These are phyloP conservation scores for Siniperca obscura DNA, from an alignment of 2,797 vertebrate genomes.

Conservation along the genomic window DNA sequence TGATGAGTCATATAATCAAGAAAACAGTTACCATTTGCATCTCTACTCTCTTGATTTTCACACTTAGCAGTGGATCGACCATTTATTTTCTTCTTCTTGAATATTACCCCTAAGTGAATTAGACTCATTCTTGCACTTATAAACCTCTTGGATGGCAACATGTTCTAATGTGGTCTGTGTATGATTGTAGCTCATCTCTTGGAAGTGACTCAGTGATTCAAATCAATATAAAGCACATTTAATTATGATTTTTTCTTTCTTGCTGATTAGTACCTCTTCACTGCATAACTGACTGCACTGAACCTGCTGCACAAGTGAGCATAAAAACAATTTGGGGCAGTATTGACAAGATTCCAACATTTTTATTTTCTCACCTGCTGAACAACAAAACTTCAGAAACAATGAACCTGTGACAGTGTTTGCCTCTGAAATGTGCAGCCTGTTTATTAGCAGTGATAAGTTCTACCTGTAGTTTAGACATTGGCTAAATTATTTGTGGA, in stretches of 20 bases:
- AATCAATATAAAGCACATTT: conserved; percentile 20
- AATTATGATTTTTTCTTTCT: conserved; percentile 1
- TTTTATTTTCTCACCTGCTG: conserved; percentile 33
- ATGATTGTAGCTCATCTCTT: conserved; percentile 1
- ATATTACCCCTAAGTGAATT: neutral
- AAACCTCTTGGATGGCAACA: neutral
- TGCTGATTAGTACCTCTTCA: neutral
- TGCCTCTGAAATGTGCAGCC: conserved; percentile 27
- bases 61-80: neutral
- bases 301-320: neutral
- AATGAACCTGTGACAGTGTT: neutral
- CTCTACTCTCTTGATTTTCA: neutral
- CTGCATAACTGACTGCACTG: neutral
- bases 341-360: conserved; percentile 23
- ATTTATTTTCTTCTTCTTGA: neutral
- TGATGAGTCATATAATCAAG: neutral
- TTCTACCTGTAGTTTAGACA: conserved; percentile 40
- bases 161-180: neutral
- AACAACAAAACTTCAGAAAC: conserved; percentile 40
- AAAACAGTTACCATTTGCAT: neutral
- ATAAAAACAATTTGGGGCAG: conserved; percentile 23
- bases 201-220: conserved; percentile 25
- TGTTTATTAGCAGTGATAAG: conserved; percentile 43
- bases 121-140: neutral
- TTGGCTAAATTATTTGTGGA: conserved; percentile 32